Evolutionary conservation across 2,888 invertebrate genomes (phyloP).

Genomic region (Nezara viridula): DNA sequence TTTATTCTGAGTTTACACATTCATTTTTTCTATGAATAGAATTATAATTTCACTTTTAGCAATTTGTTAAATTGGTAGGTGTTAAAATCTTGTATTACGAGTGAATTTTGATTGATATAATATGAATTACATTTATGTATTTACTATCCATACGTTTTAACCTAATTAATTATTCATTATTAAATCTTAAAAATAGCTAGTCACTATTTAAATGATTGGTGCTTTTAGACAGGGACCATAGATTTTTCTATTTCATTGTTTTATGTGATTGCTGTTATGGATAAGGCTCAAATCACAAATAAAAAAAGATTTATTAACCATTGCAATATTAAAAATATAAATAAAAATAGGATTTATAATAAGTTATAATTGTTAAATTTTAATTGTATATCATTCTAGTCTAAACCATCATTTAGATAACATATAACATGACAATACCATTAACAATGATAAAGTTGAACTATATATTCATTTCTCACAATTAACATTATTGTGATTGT

Average conservation of each 20-base stretch:
- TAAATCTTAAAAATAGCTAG: constrained; percentile 38
- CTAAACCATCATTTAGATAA: constrained; percentile 45
- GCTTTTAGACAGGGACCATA: constrained; percentile 49
- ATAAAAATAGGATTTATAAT: constrained; percentile 6
- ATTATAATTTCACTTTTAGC: not conserved
- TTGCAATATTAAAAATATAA: not conserved
- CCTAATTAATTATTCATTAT: not conserved
- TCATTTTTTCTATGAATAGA: not conserved
- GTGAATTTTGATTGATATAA: not conserved
- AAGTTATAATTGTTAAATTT: not conserved
- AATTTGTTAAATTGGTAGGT: not conserved
- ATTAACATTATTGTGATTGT: constrained; percentile 53
- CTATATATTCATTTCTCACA: constrained; percentile 9
- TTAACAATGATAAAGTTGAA: not conserved
- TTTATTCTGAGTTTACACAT: not conserved
- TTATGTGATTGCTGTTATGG: not conserved
- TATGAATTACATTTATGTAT: not conserved
- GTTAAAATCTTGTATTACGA: not conserved
- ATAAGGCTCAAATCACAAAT: not conserved
- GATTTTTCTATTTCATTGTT: constrained; percentile 40
- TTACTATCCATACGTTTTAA: not conserved
- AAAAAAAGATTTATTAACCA: not conserved
- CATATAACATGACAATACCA: constrained; percentile 49
- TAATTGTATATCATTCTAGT: constrained; percentile 41
- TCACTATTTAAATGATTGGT: constrained; percentile 36